Evolutionary conservation across 2,113 vertebrate species (phyloP).

Genomic region (Gadus chalcogrammus): DNA sequence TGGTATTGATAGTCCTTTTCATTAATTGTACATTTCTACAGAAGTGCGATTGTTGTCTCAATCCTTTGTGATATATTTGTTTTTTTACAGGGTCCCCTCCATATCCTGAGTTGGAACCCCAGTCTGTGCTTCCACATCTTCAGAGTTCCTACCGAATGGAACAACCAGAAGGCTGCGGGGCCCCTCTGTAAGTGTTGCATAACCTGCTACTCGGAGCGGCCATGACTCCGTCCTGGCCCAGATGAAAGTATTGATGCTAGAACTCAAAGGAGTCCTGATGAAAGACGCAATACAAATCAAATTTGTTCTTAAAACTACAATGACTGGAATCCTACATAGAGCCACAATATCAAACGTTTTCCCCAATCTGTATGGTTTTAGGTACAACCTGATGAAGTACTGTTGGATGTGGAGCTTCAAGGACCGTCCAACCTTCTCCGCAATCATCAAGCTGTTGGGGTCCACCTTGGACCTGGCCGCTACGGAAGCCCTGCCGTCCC

Average conservation of each 20-base stretch:
- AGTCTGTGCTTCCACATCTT: slow-evolving; percentile 51
- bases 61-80: neutral
- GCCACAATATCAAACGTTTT: neutral
- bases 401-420: slow-evolving; percentile 73
- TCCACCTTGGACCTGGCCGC: slow-evolving; percentile 46
- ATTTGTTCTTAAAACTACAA: neutral
- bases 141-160: slow-evolving; percentile 60
- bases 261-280: too few relatives aligned
- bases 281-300: neutral
- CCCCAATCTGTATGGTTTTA: slow-evolving; percentile 40
- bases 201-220: neutral
- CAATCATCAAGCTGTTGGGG: slow-evolving; percentile 64
- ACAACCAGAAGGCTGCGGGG: slow-evolving; percentile 57
- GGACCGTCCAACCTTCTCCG: slow-evolving; percentile 60
- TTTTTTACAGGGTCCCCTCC: slow-evolving; percentile 59
- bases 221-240: neutral
- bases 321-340: too few relatives aligned
- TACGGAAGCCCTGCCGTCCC: slow-evolving; percentile 33
- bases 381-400: slow-evolving; percentile 70
- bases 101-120: slow-evolving; percentile 65
- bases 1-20: too few relatives aligned
- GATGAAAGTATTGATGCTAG: neutral
- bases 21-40: too few relatives aligned
- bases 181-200: slow-evolving; percentile 50
- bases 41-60: neutral